Evolutionary conservation across 2,113 vertebrate genomes (phyloP).

Genomic region (Petromus typicus): DNA sequence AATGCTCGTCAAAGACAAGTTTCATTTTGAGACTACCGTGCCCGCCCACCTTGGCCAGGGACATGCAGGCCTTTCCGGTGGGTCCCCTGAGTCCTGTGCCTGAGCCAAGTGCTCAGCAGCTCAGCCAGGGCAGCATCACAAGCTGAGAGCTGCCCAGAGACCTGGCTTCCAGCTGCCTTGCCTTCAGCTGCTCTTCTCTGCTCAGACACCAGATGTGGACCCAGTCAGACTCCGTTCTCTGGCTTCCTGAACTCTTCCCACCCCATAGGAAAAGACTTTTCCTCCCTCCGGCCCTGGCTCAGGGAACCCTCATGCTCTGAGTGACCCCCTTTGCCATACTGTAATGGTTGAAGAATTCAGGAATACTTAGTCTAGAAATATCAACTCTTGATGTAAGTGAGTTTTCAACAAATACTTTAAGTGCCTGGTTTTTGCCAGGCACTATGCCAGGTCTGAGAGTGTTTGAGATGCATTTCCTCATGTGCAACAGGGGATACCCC

Average conservation of each 20-base stretch:
- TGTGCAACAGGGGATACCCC: not conserved
- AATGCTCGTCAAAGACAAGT: not conserved
- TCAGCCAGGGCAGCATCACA: accelerated
- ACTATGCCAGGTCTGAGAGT: not conserved
- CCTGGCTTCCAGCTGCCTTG: not conserved
- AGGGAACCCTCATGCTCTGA: not conserved
- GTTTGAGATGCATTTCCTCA: not conserved
- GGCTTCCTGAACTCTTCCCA: not conserved
- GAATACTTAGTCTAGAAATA: not conserved
- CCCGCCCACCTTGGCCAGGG: not conserved
- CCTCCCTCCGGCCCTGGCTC: not conserved
- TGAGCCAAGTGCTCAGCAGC: not conserved
- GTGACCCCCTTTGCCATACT: not conserved
- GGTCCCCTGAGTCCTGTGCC: not conserved
- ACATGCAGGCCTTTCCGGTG: not conserved
- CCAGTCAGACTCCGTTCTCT: not conserved
- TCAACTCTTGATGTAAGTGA: not conserved
- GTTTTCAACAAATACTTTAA: not conserved
- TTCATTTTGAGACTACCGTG: not conserved
- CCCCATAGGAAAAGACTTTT: not conserved
- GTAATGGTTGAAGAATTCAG: not conserved
- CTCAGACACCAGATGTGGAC: accelerated
- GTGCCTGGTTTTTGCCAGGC: not conserved
- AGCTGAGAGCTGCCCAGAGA: not conserved
- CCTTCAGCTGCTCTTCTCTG: not conserved